Base-by-base conservation (phyloP, 2,888 invertebrate species). In the Stegophylla sp. region DNA sequence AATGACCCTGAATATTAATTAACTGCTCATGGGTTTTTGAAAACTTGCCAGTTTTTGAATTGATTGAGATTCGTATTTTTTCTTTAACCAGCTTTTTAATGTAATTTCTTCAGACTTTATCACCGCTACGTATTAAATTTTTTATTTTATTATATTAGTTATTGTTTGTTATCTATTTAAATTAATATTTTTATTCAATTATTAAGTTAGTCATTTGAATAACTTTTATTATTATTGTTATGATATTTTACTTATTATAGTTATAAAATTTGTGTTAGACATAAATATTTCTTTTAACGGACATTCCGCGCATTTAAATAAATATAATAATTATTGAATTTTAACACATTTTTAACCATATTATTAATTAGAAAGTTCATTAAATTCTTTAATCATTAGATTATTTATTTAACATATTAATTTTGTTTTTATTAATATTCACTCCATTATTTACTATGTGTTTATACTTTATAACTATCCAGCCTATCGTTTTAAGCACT, bases 251-350 rank as follows among this genome's bases (percentile, higher is more conserved):
- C 43, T 59, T 69, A 45, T 74, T 64, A 79, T 71, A 71, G 69
- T 61, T 71, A 63, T 71, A 63, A 61, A 69, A 66, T 66, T 71
- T 59, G 45, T 71, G 17, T 61, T 69, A 79, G 59, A 71, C 34
- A 67, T 77, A 59, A 77, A 69, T 67, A 67, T 43, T 75, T 66
- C n/a, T 71, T 79, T 71, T 59, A 76, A 79, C 79, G 79, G 79
- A 79, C 79, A 79, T 79, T 69, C 79, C 79, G 79, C 79, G 71
- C 71, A 71, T 79, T 71, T 76, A 77, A 67, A 67, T 59, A 67
- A 7, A 56, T 76, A 56, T 48, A 51, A 64, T 75, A 67, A 67
- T 67, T 67, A 59, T 67, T 45, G 28, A 67, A 77, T 69, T 77
- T 67, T 77, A 59, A 67, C 56, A 77, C 45, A 67, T 66, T 53